Base-by-base conservation (phyloP, 2,113 vertebrate genomes). In the Austrofundulus limnaeus region DNA sequence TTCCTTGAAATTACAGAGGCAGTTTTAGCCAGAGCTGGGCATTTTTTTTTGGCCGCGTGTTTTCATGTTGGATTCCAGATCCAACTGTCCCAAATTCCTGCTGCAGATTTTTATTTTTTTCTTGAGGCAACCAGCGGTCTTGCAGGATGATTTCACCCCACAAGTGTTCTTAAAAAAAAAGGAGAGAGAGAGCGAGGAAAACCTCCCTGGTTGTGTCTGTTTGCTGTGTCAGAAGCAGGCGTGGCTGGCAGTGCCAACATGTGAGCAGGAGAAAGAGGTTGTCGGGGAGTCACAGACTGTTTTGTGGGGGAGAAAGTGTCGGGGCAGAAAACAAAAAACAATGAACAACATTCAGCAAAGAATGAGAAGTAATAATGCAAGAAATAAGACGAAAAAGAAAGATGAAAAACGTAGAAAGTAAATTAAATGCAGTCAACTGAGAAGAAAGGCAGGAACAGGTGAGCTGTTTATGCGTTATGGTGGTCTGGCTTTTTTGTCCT, bases 151-250 rank as follows among this genome's bases (percentile, higher is more conserved):
- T 82, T 87, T 88, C 83, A 87, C 80, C 56, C 78, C 38, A 50
- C 72, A 81, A 78, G 66, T 70, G 15, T 69, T 72, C 62, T 64
- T 60, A 41, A 47, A 70, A 70, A 71, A 34, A 34, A 34, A 34
- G 10, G 10, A 34, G 7, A 28, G 15, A 19, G 11, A 24, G 7
- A 60, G 20, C 66, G 52, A 82, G 78, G 74, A 83, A 82, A 88
- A 82, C 82, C 80, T 86, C 75, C 56, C 71, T 0, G 52, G 63
- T 80, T 72, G 78, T 82, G 78, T 82, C 46, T 75, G 66, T 80
- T 82, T 37, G 85, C 89, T 83, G 84, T 84, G 87, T 92, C 88
- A 89, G 89, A 89, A 86, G 61, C 81, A 83, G 85, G 81, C 80
- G 83, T 83, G 85, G 80, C 78, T 83, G 85, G 80, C 80, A 66